These are phyloP conservation scores for Thripadectes ignobilis DNA, from an alignment of 2,797 vertebrate species.

Conservation along the genomic window DNA sequence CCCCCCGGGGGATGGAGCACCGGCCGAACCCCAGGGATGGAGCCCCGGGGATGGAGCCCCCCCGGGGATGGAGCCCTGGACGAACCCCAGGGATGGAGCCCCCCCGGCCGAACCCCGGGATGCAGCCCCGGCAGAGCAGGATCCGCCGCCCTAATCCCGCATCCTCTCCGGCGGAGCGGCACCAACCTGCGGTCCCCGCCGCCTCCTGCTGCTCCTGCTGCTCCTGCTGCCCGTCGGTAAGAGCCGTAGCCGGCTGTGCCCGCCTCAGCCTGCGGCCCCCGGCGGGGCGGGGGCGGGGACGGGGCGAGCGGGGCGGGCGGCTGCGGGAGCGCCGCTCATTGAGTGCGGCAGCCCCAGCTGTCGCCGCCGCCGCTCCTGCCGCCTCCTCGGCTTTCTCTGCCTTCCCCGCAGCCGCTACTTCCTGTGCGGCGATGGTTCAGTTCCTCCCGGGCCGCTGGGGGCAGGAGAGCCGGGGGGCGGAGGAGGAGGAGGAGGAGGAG, in stretches of 20 bases:
- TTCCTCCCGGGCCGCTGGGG: slow-evolving; percentile 49
- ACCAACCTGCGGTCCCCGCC: slow-evolving; percentile 20
- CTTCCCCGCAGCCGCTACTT: slow-evolving; percentile 53
- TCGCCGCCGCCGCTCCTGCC: neutral
- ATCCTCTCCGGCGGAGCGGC: neutral
- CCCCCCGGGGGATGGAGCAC: no score
- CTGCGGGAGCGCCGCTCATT: neutral
- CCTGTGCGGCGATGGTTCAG: slow-evolving; percentile 56
- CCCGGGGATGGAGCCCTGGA: neutral
- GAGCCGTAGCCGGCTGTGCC: neutral
- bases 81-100: neutral
- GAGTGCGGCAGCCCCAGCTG: slow-evolving; percentile 40
- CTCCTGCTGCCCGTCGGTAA: neutral
- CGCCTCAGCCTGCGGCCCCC: neutral
- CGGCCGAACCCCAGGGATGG: no score
- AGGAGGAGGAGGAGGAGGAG: neutral
- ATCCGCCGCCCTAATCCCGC: neutral
- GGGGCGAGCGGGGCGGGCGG: neutral
- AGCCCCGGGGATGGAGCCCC: neutral
- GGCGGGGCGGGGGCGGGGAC: slow-evolving; percentile 36
- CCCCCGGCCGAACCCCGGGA: neutral
- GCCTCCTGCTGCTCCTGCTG: neutral
- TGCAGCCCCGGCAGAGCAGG: neutral
- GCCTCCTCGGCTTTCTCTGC: neutral
- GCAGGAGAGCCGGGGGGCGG: neutral